Percentiles rank a stretch among this genome's conserved stretches.
phyloP scores from a whole-genome alignment of 2,113 vertebrate species.

The Pithys albifrons region DNA sequence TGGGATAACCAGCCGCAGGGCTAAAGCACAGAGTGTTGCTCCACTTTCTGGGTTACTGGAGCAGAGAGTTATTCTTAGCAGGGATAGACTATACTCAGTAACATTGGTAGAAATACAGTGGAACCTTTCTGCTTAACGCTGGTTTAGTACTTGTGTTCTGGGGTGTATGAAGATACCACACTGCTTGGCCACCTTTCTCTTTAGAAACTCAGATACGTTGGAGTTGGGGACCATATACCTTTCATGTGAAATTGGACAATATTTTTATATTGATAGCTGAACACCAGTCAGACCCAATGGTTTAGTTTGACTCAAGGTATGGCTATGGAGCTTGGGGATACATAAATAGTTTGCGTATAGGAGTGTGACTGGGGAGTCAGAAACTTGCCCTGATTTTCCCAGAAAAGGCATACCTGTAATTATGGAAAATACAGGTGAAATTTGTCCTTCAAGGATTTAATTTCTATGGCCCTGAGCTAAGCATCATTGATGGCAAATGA shows the following conservation, averaged over 20 bases:
- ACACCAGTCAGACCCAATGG: neutral
- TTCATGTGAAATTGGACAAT: neutral
- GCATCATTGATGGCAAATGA: neutral
- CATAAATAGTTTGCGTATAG: neutral
- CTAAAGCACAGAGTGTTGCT: neutral
- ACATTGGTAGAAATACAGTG: accelerated
- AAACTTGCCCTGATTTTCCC: neutral
- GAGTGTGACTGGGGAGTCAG: neutral
- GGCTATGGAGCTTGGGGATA: neutral
- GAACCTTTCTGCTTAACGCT: neutral
- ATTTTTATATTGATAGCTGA: neutral
- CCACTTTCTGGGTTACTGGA: slow-evolving; percentile 21
- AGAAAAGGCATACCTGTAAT: neutral
- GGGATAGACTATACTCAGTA: neutral
- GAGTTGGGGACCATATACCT: neutral
- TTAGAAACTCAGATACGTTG: neutral
- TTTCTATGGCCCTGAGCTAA: neutral
- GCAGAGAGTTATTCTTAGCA: neutral
- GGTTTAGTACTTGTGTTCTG: neutral
- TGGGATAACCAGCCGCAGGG: neutral
- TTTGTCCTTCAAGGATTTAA: neutral
- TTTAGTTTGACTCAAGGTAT: neutral
- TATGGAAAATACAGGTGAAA: neutral
- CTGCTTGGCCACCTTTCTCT: neutral
- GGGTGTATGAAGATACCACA: accelerated